These are phyloP conservation scores for Amphibalanus amphitrite DNA, from an alignment of 1,140 invertebrate genomes.

Conservation along the genomic window DNA sequence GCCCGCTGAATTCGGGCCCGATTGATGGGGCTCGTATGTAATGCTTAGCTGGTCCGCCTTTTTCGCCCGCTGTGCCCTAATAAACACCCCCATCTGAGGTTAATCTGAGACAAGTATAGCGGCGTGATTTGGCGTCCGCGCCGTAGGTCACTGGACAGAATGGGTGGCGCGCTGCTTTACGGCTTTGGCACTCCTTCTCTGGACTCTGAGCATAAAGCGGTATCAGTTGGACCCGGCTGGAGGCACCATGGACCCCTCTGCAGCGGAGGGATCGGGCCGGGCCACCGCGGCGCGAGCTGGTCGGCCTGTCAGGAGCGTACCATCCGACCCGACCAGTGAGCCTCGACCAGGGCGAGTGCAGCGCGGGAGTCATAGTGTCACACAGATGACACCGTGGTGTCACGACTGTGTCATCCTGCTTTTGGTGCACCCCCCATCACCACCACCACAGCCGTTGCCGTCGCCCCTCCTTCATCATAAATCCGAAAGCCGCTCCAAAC, in stretches of 20 bases:
- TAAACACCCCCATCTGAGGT: background rate
- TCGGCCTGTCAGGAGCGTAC: no score
- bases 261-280: no score
- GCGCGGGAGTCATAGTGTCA: no score
- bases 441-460: no score
- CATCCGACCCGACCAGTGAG: no score
- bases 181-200: background rate
- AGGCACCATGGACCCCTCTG: background rate
- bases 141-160: background rate
- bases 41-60: background rate
- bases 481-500: no score
- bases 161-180: background rate
- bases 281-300: no score
- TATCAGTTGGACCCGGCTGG: background rate
- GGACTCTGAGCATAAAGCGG: background rate
- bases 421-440: no score
- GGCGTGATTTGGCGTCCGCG: background rate
- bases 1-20: background rate
- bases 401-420: no score
- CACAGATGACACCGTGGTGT: no score
- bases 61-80: background rate
- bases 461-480: no score
- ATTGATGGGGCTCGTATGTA: background rate
- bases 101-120: background rate
- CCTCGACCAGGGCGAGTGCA: no score